Conservation (phyloP, 2,797 vertebrate species). For the Micropoecilia bifurca region DNA sequence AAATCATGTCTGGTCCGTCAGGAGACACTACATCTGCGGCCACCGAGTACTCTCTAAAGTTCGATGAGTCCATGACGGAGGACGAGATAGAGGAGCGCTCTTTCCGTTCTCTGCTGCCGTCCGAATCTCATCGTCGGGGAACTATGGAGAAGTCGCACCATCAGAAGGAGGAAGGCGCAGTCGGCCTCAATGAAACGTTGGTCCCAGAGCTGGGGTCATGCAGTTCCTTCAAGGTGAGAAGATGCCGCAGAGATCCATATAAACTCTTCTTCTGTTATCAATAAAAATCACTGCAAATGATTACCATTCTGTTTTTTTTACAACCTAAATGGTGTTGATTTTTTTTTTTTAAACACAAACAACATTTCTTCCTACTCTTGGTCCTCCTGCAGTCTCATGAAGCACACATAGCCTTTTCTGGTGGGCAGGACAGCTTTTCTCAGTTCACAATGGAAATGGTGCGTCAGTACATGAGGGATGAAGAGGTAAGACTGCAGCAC, state of each 20-base stretch:
- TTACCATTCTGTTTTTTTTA: not conserved
- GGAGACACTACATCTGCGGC: slow-evolving; percentile 87
- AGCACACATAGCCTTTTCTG: slow-evolving; percentile 88
- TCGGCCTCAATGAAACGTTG: slow-evolving; percentile 74
- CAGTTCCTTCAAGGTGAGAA: slow-evolving; percentile 69
- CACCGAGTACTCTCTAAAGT: slow-evolving; percentile 93
- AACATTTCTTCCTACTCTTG: not conserved
- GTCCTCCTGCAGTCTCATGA: slow-evolving; percentile 73
- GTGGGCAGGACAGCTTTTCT: slow-evolving; percentile 94
- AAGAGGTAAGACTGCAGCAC: slow-evolving; percentile 94
- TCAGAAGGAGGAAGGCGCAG: slow-evolving; percentile 86
- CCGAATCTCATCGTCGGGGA: slow-evolving; percentile 93
- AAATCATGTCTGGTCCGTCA: slow-evolving; percentile 25
- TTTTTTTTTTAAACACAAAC: not conserved
- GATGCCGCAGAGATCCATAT: not conserved
- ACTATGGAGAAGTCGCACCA: slow-evolving; percentile 88
- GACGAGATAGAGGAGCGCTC: slow-evolving; percentile 96
- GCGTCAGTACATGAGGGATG: slow-evolving; percentile 97
- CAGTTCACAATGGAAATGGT: slow-evolving; percentile 99
- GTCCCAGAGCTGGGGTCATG: slow-evolving; percentile 51
- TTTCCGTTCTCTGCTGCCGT: slow-evolving; percentile 94
- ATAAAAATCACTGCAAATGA: not conserved
- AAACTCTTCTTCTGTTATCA: not conserved
- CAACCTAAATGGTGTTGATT: not conserved
- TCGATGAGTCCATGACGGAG: slow-evolving; percentile 96